Conservation (phyloP, 2,888 invertebrate genomes). For the Mesodorylaimus sp. region DNA sequence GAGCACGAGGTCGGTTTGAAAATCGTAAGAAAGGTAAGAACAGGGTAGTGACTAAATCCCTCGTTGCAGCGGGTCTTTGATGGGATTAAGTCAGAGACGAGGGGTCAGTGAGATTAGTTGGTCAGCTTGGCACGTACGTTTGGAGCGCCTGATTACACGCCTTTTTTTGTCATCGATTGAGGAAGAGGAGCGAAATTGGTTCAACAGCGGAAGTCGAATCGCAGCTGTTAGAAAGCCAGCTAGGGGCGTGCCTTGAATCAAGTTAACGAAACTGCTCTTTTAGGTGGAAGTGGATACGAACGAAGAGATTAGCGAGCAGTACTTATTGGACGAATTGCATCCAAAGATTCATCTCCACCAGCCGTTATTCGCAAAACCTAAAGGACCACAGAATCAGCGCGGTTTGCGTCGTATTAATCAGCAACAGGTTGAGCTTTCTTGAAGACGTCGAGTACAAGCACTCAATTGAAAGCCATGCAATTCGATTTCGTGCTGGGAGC, state of each 20-base stretch:
- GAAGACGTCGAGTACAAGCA: no score
- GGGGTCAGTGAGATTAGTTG: not conserved
- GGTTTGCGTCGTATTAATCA: slow-evolving; percentile 76
- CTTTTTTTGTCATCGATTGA: not conserved
- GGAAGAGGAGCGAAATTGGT: not conserved
- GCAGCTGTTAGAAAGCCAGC: not conserved
- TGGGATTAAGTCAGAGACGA: not conserved
- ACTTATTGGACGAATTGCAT: slow-evolving; percentile 75
- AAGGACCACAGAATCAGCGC: slow-evolving; percentile 67
- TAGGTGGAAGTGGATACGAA: slow-evolving; percentile 80
- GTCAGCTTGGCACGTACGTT: not conserved
- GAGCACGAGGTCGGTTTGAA: slow-evolving; percentile 52
- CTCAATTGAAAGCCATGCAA: no score
- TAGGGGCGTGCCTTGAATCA: not conserved
- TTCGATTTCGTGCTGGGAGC: no score
- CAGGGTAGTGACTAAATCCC: no score
- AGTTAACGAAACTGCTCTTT: slow-evolving; percentile 8
- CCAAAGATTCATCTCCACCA: slow-evolving; percentile 64
- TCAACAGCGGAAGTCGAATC: not conserved
- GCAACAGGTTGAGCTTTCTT: no score
- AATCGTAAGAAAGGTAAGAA: slow-evolving; percentile 63
- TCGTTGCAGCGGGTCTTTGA: not conserved
- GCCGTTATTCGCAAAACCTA: slow-evolving; percentile 85
- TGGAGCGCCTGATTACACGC: slow-evolving; percentile 14
- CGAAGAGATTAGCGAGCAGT: slow-evolving; percentile 70